Conservation (phyloP, 2,888 invertebrate genomes). For the Xiphydria camelus region DNA sequence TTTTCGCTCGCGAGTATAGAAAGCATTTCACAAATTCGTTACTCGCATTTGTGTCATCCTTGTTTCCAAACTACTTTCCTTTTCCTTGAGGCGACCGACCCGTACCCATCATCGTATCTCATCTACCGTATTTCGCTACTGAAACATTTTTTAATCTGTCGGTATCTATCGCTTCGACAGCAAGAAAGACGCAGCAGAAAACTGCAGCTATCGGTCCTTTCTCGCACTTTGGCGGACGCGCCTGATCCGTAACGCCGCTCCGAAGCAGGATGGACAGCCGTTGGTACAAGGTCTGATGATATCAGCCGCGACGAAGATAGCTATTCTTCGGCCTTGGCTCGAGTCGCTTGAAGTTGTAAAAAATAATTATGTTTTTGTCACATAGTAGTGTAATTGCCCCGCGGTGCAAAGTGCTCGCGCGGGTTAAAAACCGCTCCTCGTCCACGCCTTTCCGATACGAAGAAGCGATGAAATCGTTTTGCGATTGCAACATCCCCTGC, state of each 20-base stretch:
- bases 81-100: neutral
- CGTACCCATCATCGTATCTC: too few relatives aligned
- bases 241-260: conserved; percentile 22
- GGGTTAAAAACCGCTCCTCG: too few relatives aligned
- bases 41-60: neutral
- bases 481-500: too few relatives aligned
- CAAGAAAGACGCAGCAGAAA: too few relatives aligned
- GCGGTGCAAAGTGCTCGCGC: too few relatives aligned
- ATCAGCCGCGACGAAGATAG: conserved; percentile 10
- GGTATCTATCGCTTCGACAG: too few relatives aligned
- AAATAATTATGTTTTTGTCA: neutral
- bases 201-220: too few relatives aligned
- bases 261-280: conserved; percentile 25
- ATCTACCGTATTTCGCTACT: too few relatives aligned
- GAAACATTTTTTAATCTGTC: too few relatives aligned
- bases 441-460: too few relatives aligned
- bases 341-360: neutral
- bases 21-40: too few relatives aligned
- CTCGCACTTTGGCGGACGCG: conserved; percentile 24
- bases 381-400: too few relatives aligned
- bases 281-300: conserved; percentile 27
- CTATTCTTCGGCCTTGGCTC: neutral
- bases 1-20: neutral
- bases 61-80: neutral
- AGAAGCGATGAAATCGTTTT: conserved; percentile 11